phyloP scores from a whole-genome alignment of 2,113 vertebrate species.

The Peromyscus polionotus region DNA sequence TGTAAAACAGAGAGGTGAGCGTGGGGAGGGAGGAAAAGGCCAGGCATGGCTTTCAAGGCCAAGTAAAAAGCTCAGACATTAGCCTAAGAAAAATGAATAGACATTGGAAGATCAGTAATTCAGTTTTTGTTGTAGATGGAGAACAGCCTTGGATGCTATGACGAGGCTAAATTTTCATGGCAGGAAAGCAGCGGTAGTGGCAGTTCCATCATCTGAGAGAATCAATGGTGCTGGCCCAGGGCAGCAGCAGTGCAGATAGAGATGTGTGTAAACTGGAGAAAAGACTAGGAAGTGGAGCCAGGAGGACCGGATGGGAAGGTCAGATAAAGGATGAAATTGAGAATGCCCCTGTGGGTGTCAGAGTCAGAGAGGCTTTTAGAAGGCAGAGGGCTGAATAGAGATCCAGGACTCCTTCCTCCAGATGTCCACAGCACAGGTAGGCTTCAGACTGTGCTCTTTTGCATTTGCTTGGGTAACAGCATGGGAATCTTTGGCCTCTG shows the following conservation, averaged over 20 bases:
- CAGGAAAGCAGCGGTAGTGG: constrained; percentile 15
- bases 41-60: neutral
- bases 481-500: neutral
- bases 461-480: neutral
- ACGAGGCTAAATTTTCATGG: neutral
- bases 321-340: neutral
- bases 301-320: neutral
- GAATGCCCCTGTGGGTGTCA: neutral
- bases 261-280: neutral
- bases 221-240: neutral
- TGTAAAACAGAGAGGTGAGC: neutral
- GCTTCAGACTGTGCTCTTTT: neutral
- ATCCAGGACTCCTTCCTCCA: neutral
- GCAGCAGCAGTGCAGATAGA: neutral
- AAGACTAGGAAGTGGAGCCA: neutral
- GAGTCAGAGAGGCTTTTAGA: neutral
- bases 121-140: neutral
- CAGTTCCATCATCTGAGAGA: neutral
- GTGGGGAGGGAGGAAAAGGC: neutral
- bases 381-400: neutral
- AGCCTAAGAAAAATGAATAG: constrained; percentile 37
- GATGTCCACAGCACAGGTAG: neutral
- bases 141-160: neutral
- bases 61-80: neutral
- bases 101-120: neutral